Base-by-base conservation (phyloP, 2,888 invertebrate species). In the Leucozona laternaria region DNA sequence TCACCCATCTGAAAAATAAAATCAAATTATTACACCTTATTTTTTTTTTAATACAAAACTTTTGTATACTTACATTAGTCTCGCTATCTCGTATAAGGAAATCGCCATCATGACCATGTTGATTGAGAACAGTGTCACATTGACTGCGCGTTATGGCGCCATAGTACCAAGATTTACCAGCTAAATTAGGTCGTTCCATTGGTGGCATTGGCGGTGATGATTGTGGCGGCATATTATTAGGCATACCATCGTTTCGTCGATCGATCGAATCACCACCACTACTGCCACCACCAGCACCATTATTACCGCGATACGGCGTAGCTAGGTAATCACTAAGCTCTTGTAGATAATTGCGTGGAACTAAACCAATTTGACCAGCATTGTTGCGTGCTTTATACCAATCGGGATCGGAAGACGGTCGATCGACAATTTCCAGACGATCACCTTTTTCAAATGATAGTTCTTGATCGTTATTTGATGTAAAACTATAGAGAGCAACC, bases 11-110 rank as follows among this genome's bases (percentile, higher is more conserved):
- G 94, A 31, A 93, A 93, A 64, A 11, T 83, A 86, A 77, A 79
- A 70, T 40, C 60, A 60, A 15, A 34, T 15, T 17, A 57, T 43
- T 10, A 62, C 1, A 48, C 11, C 20, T 11, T 20, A 25, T 57
- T 37, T n/a, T 70, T 45, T 25, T 17, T 17, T 34, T 22, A 37
- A 13, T 11, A 11, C 13, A 20, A 28, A 34, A 7, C 45, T 40
- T 20, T 20, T 10, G 0, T 58, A 0, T 5, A 94, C 97, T 96
- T 93, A 99, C 99, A 94, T 99, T 99, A 90, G 99, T 99, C 95
- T 99, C 99, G 92, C 98, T 98, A 94, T 99, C 99, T 90, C 99
- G 94, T 91, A 99, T 98, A 91, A 99, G 96, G 94, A 98, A 99
- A 94, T 99, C 99, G 13, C 99, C 99, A 93, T 99, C 98, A 91